A percentile compares a stretch with the other conserved stretches of the same genome.
These are phyloP conservation scores for Leucopternis melanops DNA, from an alignment of 2,113 vertebrate species.

Conservation along the genomic window DNA sequence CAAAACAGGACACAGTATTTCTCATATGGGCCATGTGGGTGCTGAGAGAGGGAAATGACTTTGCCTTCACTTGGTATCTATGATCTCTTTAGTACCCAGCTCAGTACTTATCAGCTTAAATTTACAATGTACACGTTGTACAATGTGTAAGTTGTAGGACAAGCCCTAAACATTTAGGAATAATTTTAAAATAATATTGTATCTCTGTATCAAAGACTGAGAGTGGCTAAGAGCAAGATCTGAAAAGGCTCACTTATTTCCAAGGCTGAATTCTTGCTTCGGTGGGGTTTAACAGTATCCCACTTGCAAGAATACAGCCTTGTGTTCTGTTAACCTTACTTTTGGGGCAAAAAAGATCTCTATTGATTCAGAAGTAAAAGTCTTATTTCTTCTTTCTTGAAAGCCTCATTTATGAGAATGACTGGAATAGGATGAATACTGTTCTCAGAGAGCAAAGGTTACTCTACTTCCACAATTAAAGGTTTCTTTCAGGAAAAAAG, in stretches of 20 bases:
- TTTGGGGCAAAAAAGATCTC: background rate
- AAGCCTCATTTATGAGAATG: background rate
- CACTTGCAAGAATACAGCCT: slow-evolving; percentile 21
- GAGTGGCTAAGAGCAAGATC: background rate
- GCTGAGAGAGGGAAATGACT: background rate
- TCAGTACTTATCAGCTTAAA: background rate
- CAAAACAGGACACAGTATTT: too few relatives aligned
- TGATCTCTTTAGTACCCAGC: background rate
- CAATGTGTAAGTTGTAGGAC: background rate
- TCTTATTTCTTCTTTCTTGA: slow-evolving; percentile 15
- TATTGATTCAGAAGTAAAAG: background rate
- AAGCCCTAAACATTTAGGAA: background rate
- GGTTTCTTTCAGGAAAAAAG: background rate
- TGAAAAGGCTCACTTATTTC: slow-evolving; percentile 40
- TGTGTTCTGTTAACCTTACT: slow-evolving; percentile 7
- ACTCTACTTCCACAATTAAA: background rate
- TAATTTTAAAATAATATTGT: slow-evolving; percentile 32
- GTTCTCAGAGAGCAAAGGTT: slow-evolving; percentile 27
- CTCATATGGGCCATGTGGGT: background rate
- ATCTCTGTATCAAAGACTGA: slow-evolving; percentile 1
- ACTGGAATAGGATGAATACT: background rate
- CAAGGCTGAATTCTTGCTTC: slow-evolving; percentile 24
- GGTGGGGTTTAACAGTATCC: background rate
- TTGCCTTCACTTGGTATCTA: background rate
- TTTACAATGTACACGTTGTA: background rate